Percentiles rank a stretch among this genome's conserved stretches.
Evolutionary conservation across 35 echinoderm and acorn worm genomes (phyloP).

Genomic region (Strongylocentrotus purpuratus): DNA sequence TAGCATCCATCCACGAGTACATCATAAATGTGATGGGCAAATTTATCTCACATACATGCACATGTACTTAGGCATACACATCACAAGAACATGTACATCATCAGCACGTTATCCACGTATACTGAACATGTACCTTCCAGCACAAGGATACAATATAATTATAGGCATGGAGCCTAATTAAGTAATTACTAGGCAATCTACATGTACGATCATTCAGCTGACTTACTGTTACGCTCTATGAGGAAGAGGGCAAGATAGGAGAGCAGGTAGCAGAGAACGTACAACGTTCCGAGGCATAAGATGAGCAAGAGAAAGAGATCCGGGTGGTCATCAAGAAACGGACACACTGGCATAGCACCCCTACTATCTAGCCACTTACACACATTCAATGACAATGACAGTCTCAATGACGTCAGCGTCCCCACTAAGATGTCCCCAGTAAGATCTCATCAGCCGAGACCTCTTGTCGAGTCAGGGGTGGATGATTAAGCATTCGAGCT

Average conservation of each 20-base stretch:
- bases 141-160: no score
- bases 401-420: not conserved
- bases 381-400: not conserved
- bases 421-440: not conserved
- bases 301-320: conserved; percentile 89
- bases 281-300: conserved; percentile 62
- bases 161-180: no score
- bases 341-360: conserved; percentile 81
- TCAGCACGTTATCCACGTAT: no score
- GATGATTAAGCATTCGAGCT: not conserved
- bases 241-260: conserved; percentile 63
- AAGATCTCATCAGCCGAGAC: not conserved
- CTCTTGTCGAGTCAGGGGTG: not conserved
- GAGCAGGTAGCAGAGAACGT: conserved; percentile 73
- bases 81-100: not conserved
- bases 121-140: no score
- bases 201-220: not conserved
- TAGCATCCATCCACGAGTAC: no score
- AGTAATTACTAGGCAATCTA: no score
- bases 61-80: no score
- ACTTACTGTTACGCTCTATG: conserved; percentile 60
- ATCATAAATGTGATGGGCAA: no score
- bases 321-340: conserved; percentile 90
- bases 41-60: no score
- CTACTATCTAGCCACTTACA: not conserved